A percentile compares a stretch with the other conserved stretches of the same genome.
Evolutionary conservation across 1,140 invertebrate genomes (phyloP).

Genomic region (Drosophila azteca): DNA sequence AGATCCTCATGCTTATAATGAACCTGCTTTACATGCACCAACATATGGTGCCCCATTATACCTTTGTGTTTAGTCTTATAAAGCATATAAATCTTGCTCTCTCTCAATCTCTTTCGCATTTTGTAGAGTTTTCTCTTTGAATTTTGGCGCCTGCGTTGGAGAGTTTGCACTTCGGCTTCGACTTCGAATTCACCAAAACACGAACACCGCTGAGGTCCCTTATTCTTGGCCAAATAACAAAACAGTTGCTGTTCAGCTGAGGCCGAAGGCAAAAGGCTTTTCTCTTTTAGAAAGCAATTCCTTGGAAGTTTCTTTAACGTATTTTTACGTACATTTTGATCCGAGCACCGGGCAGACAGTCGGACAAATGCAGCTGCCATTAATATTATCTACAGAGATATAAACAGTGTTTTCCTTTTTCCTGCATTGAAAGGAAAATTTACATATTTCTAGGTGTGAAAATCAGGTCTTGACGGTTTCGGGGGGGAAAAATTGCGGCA

Average conservation of each 20-base stretch:
- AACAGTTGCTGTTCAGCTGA: slow-evolving; percentile 66
- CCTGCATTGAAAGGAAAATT: slow-evolving; percentile 47
- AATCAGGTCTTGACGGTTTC: slow-evolving; percentile 8
- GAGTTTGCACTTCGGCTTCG: slow-evolving; percentile 29
- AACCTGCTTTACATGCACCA: not conserved
- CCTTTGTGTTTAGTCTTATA: not conserved
- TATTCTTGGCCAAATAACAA: slow-evolving; percentile 28
- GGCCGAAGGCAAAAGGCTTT: slow-evolving; percentile 45
- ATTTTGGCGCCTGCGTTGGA: slow-evolving; percentile 44
- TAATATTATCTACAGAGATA: slow-evolving; percentile 55
- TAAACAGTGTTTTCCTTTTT: slow-evolving; percentile 21
- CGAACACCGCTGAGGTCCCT: not conserved
- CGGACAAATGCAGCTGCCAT: slow-evolving; percentile 41
- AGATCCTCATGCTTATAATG: slow-evolving; percentile 9
- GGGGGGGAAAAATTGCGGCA: slow-evolving; percentile 49
- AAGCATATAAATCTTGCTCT: slow-evolving; percentile 2
- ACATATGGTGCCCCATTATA: slow-evolving; percentile 8
- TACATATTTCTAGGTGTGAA: slow-evolving; percentile 74
- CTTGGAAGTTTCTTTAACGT: not conserved
- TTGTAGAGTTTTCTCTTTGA: slow-evolving; percentile 31
- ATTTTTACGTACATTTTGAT: slow-evolving; percentile 13
- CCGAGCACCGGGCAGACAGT: slow-evolving; percentile 14
- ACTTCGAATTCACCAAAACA: slow-evolving; percentile 21
- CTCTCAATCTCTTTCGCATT: not conserved
- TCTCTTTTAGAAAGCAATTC: not conserved